Evolutionary conservation across 2,888 invertebrate species (phyloP), one percentile per base, ranked within the genome.

Genomic region (Dichetophora obliterata): DNA sequence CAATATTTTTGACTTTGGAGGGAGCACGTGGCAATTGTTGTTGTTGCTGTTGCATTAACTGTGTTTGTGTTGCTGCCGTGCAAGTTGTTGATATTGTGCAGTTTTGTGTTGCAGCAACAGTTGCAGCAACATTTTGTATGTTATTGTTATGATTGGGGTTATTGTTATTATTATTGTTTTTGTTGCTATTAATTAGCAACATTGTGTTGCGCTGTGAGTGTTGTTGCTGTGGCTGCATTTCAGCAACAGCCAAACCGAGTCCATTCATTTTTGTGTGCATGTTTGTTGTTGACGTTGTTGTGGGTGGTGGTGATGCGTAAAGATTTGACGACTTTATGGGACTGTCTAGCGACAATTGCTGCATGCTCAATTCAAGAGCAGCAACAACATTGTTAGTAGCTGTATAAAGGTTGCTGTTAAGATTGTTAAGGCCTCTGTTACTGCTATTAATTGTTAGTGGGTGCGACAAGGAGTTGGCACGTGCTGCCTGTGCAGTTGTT

Each of bases 1-100:
- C 87, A 77, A 87, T 86, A 77, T 82, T 87, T 76, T 87, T 87
- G 63, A 81, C 79, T 70, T 86, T 86, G 75, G 76, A 76, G 48
- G 61, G 73, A 54, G 79, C 54, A 34, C 77, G 75, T 73, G 66
- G 68, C 75, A 77, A 75, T 59, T 80, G 79, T 19, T 77, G 79
- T 78, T 85, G 80, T 78, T 81, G 81, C 75, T 82, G 65, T 79
- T 81, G 76, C 77, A 80, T 75, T 77, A 54, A 66, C 72, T 70
- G 75, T 43, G 79, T 75, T 76, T 71, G 72, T 61, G 80, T 79
- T 79, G 73, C 71, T 27, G 63, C 74, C 72, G 76, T 75, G 72
- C 78, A 76, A 78, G 82, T 73, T 77, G 82, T 59, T 31, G 80
- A 50, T 27, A 54, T 37, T 8, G 68, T 37, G 59, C 34, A 76